Percentiles rank a stretch among this genome's conserved stretches.
These are phyloP conservation scores for Chaetodon trifasciatus DNA, from an alignment of 2,797 vertebrate genomes.

Conservation along the genomic window DNA sequence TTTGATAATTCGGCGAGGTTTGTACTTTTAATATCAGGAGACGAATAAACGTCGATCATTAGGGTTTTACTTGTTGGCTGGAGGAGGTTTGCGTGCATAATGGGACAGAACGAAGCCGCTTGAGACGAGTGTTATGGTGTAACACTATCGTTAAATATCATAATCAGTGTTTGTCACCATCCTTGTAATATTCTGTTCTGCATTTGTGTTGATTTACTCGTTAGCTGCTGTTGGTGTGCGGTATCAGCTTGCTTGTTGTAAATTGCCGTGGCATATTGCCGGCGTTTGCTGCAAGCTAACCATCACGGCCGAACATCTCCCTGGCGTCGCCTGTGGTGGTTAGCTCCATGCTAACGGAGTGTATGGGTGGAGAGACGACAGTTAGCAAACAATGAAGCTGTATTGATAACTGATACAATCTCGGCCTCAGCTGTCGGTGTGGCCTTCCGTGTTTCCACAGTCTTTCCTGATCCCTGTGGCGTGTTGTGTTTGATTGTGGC, in stretches of 20 bases:
- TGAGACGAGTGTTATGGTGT: slow-evolving; percentile 17
- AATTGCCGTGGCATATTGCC: slow-evolving; percentile 19
- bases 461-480: slow-evolving; percentile 5
- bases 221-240: no score
- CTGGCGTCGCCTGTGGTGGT: slow-evolving; percentile 20
- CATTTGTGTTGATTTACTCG: background rate
- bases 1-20: background rate
- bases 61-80: background rate
- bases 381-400: slow-evolving; percentile 63
- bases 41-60: rapidly evolving
- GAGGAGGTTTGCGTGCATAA: background rate
- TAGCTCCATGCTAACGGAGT: slow-evolving; percentile 54
- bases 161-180: background rate
- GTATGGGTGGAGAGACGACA: slow-evolving; percentile 35
- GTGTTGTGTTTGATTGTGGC: slow-evolving; percentile 22
- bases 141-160: background rate
- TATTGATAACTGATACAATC: slow-evolving; percentile 21
- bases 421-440: slow-evolving; percentile 44
- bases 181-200: background rate
- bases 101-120: background rate
- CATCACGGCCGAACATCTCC: slow-evolving; percentile 31
- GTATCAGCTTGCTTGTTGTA: background rate
- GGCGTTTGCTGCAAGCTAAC: slow-evolving; percentile 56
- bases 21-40: rapidly evolving
- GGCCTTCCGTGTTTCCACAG: slow-evolving; percentile 69